Evolutionary conservation across 2,797 vertebrate species (phyloP).

Genomic region (Coracias cyanogaster): DNA sequence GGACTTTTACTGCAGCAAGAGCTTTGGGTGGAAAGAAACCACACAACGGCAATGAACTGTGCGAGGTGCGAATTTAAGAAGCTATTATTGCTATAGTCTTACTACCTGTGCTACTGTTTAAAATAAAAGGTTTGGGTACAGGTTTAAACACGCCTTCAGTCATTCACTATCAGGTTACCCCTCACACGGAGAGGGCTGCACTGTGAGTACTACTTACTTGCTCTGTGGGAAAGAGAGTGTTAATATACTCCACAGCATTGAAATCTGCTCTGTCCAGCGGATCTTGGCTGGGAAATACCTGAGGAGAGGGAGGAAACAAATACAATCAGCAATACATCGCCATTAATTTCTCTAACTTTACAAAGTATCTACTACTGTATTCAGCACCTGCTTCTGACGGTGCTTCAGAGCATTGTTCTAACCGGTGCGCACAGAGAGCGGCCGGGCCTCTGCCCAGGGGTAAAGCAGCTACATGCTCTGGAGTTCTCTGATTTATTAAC

Average conservation of each 20-base stretch:
- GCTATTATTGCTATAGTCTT: background rate
- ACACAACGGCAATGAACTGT: background rate
- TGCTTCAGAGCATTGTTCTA: background rate
- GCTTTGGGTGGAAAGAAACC: background rate
- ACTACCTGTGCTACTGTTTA: background rate
- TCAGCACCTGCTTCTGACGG: background rate
- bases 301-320: background rate
- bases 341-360: background rate
- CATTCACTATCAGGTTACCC: background rate
- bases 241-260: conserved; percentile 98
- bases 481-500: background rate
- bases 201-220: conserved; percentile 81
- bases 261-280: conserved; percentile 96
- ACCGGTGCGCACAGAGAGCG: background rate
- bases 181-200: rapidly evolving
- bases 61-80: background rate
- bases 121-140: background rate
- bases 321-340: background rate
- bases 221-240: conserved; percentile 96
- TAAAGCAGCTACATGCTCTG: background rate
- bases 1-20: background rate
- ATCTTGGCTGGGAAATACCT: conserved; percentile 98
- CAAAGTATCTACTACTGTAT: background rate
- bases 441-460: background rate
- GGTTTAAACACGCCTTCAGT: background rate